Base-by-base conservation (phyloP, 2,113 vertebrate genomes). In the Scytalopus superciliaris region DNA sequence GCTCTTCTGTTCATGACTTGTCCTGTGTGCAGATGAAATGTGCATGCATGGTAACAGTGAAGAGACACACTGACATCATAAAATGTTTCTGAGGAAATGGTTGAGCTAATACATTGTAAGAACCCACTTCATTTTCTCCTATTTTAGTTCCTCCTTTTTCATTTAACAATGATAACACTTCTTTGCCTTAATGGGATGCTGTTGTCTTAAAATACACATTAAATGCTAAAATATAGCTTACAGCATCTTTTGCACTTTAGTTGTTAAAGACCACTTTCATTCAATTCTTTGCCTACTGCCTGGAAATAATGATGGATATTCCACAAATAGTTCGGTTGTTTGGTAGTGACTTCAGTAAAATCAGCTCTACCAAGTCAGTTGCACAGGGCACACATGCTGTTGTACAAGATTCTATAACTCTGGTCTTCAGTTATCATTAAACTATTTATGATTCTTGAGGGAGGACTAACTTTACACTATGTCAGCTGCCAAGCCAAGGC, bases 1-100 rank as follows among this genome's bases (percentile, higher is more conserved):
- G 50, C 59, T 70, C 63, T 81, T 78, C 56, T 72, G 45, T 77
- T 88, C 14, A 24, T 40, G 28, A 42, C 14, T 55, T 55, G 19
- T 47, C 16, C 35, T 88, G 33, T 0, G 0, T n/a, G 27, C 63
- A 77, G 79, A 39, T 42, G 28, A 69, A 79, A 59, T 2, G 0
- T 50, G 12, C 30, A 12, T 12, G 14, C 3, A 3, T 6, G 7
- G 22, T 42, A 53, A 50, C 37, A 49, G 19, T 13, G 24, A 87
- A 50, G 25, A 79, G 53, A 14, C 8, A 53, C 12, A 35, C 3
- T 0, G 2, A 6, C 62, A 67, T 12, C 31, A 49, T 23, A 64
- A 63, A 70, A 42, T 16, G 5, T 14, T 45, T 59, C 22, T 63
- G 35, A 59, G 66, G 33, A 74, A 87, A 52, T 84, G 19, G 17